A percentile compares a stretch with the other conserved stretches of the same genome.
These are phyloP conservation scores for Kryptolebias ocellatus DNA, from an alignment of 2,797 vertebrate species.

Conservation along the genomic window DNA sequence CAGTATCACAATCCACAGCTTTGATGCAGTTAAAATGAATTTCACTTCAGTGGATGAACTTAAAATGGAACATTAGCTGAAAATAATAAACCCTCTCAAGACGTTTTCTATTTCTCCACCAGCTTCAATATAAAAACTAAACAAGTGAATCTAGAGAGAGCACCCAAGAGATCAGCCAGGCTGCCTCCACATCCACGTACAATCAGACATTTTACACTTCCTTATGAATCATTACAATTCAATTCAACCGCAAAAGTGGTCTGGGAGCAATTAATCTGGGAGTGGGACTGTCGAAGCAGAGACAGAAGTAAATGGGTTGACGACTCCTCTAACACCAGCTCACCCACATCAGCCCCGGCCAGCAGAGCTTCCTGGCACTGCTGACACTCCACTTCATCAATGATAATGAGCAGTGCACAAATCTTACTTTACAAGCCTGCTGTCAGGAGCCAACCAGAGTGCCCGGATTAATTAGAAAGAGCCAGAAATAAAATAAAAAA, in stretches of 20 bases:
- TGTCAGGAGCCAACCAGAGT: slow-evolving; percentile 77
- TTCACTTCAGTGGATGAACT: not conserved
- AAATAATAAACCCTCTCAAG: slow-evolving; percentile 35
- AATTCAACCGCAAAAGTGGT: slow-evolving; percentile 72
- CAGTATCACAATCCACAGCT: not conserved
- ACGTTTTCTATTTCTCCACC: not conserved
- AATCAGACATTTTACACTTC: slow-evolving; percentile 68
- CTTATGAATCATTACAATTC: slow-evolving; percentile 78
- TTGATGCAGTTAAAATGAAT: not conserved
- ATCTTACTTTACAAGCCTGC: slow-evolving; percentile 81
- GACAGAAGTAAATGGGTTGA: slow-evolving; percentile 70
- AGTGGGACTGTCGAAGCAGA: slow-evolving; percentile 61
- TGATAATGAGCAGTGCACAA: slow-evolving; percentile 80
- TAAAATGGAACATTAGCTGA: slow-evolving; percentile 17
- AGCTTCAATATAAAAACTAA: slow-evolving; percentile 39
- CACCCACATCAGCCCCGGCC: slow-evolving; percentile 72
- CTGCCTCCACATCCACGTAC: slow-evolving; percentile 54
- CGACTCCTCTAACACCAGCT: slow-evolving; percentile 68
- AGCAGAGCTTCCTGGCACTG: slow-evolving; percentile 66
- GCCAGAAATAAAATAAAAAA: slow-evolving; percentile 66
- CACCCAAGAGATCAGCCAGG: slow-evolving; percentile 36
- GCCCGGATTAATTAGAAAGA: slow-evolving; percentile 79
- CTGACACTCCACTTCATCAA: slow-evolving; percentile 80
- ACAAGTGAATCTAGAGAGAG: slow-evolving; percentile 45
- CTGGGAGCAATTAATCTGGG: slow-evolving; percentile 76